These are phyloP conservation scores for Hephaestus fuliginosus DNA, from an alignment of 2,797 vertebrate genomes.

Conservation along the genomic window DNA sequence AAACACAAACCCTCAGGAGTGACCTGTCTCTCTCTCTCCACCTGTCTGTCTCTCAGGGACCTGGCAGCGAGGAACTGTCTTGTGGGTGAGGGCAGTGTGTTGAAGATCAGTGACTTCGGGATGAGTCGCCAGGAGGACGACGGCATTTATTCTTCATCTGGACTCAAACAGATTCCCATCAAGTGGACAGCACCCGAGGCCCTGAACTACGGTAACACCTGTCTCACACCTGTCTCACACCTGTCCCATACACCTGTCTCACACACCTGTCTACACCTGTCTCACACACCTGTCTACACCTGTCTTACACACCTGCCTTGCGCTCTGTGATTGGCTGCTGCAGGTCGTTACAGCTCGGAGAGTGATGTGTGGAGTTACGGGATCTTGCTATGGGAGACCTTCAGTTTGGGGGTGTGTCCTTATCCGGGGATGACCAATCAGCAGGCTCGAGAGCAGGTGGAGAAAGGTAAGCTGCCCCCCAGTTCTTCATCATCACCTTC, in stretches of 20 bases:
- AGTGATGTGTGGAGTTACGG: slow-evolving; percentile 98
- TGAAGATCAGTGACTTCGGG: slow-evolving; percentile 99
- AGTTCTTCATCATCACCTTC: too few relatives aligned
- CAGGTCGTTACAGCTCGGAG: slow-evolving; percentile 98
- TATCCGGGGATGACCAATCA: slow-evolving; percentile 99
- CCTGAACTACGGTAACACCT: slow-evolving; percentile 93
- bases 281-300: too few relatives aligned
- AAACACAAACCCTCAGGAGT: too few relatives aligned
- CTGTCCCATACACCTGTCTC: not conserved
- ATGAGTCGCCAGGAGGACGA: slow-evolving; percentile 99
- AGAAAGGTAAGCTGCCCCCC: slow-evolving; percentile 89
- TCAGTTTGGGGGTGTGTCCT: slow-evolving; percentile 96
- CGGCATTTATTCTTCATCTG: slow-evolving; percentile 96
- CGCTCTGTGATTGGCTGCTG: slow-evolving; percentile 40
- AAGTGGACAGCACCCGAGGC: slow-evolving; percentile 99
- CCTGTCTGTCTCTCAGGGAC: slow-evolving; percentile 86
- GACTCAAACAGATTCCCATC: slow-evolving; percentile 98
- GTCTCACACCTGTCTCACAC: not conserved
- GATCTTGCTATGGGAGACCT: slow-evolving; percentile 97
- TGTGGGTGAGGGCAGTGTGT: slow-evolving; percentile 91
- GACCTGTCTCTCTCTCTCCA: not conserved
- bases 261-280: not conserved
- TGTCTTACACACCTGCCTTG: not conserved
- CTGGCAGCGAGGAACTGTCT: slow-evolving; percentile 97
- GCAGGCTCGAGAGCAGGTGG: slow-evolving; percentile 97